Conservation (phyloP, 1,140 invertebrate species). For the Frieseomelitta varia region DNA sequence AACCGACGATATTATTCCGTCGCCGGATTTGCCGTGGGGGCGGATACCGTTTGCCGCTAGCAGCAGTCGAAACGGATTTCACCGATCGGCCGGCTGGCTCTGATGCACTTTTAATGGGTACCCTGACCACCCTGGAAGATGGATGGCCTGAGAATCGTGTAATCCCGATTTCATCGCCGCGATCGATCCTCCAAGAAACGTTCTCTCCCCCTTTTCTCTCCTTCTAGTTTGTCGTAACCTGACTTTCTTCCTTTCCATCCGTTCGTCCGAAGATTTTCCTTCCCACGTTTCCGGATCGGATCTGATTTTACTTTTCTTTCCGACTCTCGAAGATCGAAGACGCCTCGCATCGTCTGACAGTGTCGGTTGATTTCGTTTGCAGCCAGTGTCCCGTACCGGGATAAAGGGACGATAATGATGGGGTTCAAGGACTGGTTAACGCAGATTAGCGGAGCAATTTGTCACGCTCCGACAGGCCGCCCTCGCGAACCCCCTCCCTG, state of each 20-base stretch:
- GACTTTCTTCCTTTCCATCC: not conserved
- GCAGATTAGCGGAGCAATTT: conserved; percentile 80
- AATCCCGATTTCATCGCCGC: conserved; percentile 74
- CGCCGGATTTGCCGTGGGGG: conserved; percentile 63
- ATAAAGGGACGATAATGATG: conserved; percentile 73
- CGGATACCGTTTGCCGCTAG: conserved; percentile 42
- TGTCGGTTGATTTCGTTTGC: conserved; percentile 52
- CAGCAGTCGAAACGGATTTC: conserved; percentile 77
- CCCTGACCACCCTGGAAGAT: conserved; percentile 77
- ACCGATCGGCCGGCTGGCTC: conserved; percentile 61
- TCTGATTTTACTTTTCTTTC: too few species aligned
- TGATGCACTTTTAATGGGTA: conserved; percentile 81
- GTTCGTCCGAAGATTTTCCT: too few species aligned
- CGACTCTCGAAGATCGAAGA: not conserved
- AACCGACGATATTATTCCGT: conserved; percentile 82
- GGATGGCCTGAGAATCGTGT: conserved; percentile 75
- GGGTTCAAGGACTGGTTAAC: conserved; percentile 78
- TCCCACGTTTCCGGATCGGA: not conserved
- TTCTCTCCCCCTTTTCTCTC: not conserved
- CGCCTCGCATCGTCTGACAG: not conserved
- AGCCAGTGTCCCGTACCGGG: conserved; percentile 69
- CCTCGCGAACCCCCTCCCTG: conserved; percentile 44
- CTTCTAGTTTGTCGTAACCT: not conserved
- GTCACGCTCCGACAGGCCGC: conserved; percentile 78
- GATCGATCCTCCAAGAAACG: conserved; percentile 63